A percentile compares a stretch with the other conserved stretches of the same genome.
These are phyloP conservation scores for Drosophila anomelani DNA, from an alignment of 2,888 invertebrate genomes.

Conservation along the genomic window DNA sequence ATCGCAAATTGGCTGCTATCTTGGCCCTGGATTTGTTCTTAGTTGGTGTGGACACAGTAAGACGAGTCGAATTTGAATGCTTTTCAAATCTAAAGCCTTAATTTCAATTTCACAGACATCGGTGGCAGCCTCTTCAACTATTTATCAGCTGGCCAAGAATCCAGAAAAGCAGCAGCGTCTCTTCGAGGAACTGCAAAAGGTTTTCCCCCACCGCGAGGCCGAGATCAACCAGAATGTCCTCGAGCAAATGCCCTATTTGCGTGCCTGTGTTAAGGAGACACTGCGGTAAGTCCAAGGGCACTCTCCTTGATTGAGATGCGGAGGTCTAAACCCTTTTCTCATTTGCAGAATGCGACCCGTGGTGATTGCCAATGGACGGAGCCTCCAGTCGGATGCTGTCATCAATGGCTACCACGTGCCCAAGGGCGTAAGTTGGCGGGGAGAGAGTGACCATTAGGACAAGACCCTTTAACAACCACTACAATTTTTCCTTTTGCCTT, in stretches of 20 bases:
- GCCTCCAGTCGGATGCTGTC: slow-evolving; percentile 90
- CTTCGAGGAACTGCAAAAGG: slow-evolving; percentile 87
- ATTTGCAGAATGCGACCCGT: slow-evolving; percentile 91
- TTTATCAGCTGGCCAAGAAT: slow-evolving; percentile 91
- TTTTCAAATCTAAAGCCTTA: background rate
- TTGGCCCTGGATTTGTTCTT: slow-evolving; percentile 91
- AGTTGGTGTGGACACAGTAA: slow-evolving; percentile 92
- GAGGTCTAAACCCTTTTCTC: background rate
- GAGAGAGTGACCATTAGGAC: background rate
- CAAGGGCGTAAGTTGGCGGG: slow-evolving; percentile 88
- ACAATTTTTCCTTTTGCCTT: background rate
- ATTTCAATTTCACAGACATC: slow-evolving; percentile 86
- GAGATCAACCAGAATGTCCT: slow-evolving; percentile 87
- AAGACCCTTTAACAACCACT: background rate
- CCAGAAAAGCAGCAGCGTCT: slow-evolving; percentile 88
- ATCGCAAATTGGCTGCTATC: slow-evolving; percentile 88
- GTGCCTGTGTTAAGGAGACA: slow-evolving; percentile 92
- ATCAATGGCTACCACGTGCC: slow-evolving; percentile 92
- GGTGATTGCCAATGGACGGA: slow-evolving; percentile 92
- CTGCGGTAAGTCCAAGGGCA: slow-evolving; percentile 86
- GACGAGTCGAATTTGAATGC: slow-evolving; percentile 29
- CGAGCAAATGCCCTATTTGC: slow-evolving; percentile 89
- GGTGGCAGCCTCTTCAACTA: slow-evolving; percentile 90
- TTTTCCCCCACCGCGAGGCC: slow-evolving; percentile 86
- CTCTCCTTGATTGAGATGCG: slow-evolving; percentile 4